These are phyloP conservation scores for Scelioninae gen. 1 DNA, from an alignment of 2,888 invertebrate genomes.

Conservation along the genomic window DNA sequence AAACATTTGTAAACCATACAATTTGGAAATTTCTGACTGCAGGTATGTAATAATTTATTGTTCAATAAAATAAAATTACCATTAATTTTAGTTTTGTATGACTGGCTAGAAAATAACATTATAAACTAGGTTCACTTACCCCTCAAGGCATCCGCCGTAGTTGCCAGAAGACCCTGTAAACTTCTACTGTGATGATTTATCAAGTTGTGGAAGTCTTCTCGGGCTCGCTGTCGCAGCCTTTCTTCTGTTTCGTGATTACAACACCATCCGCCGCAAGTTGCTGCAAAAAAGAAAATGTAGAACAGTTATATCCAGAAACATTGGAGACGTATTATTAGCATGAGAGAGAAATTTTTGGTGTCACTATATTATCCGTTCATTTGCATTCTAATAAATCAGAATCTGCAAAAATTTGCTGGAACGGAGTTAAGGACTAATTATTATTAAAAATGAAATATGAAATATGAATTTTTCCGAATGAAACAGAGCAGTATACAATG, in stretches of 20 bases:
- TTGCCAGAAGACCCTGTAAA: constrained; percentile 90
- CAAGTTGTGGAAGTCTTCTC: constrained; percentile 88
- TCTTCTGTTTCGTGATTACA: constrained; percentile 89
- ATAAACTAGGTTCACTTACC: constrained; percentile 86
- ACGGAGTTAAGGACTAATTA: too few species aligned
- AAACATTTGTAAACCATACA: too few species aligned
- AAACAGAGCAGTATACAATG: too few species aligned
- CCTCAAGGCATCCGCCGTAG: constrained; percentile 90
- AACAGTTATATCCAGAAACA: background rate
- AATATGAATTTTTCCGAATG: too few species aligned
- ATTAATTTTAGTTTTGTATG: constrained; percentile 11
- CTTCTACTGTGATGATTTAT: constrained; percentile 89
- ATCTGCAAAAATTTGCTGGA: too few species aligned
- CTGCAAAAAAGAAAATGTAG: constrained; percentile 81
- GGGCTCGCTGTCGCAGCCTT: constrained; percentile 86
- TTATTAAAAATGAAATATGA: too few species aligned
- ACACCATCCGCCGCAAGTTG: constrained; percentile 88
- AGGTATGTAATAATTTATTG: too few species aligned
- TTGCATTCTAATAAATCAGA: too few species aligned
- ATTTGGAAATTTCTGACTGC: too few species aligned
- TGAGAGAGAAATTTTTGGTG: too few species aligned
- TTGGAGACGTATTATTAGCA: too few species aligned
- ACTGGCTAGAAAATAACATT: constrained; percentile 43
- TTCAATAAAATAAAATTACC: constrained; percentile 9
- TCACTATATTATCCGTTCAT: too few species aligned